Evolutionary conservation across 2,888 invertebrate genomes (phyloP), one percentile per base, ranked within the genome.

Genomic region (Mesorhabditis belari): DNA sequence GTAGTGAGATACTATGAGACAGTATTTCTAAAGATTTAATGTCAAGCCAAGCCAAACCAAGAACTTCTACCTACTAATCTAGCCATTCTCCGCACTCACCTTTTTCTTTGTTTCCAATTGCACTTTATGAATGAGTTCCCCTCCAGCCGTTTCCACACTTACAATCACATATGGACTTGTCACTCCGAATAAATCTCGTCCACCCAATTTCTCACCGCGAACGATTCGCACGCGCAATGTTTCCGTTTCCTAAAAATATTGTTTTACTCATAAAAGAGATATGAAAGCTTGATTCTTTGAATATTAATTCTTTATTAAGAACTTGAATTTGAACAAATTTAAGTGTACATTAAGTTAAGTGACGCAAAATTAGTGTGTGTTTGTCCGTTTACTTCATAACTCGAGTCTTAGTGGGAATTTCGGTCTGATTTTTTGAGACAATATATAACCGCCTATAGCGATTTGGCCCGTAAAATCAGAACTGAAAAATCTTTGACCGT

Each of bases 101-200:
- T 91, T 92, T 86, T 93, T 94, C 85, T 92, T 94, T 64, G 94
- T 95, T 86, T 91, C 91, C 62, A 96, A 95, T 80, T 92, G 88
- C 81, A 91, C 90, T 66, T 90, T 90, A 84, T 89, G 88, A 83
- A 92, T 90, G 73, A 51, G 27, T 4, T 61, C 53, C 0, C 67
- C 67, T 26, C 62, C 61, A 2, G 50, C 49, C 52, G 60, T 65
- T 44, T 76, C 81, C 28, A 96, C 85, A 83, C 92, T 91, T 81
- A 96, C 88, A 76, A 90, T 87, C 50, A 94, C 94, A 86, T 96
- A 96, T 4, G 96, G 96, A 85, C 96, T 95, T 85, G 94, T 92
- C 78, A 95, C 94, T 79, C 96, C 96, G 85, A 98, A 96, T 80
- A 98, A 94, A 83, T 98, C 96, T 84, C 96, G 96, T 83, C 94